Percentiles rank a stretch among this genome's conserved stretches.
Evolutionary conservation across 2,888 invertebrate genomes (phyloP).

Genomic region (Stenodera caucasica): DNA sequence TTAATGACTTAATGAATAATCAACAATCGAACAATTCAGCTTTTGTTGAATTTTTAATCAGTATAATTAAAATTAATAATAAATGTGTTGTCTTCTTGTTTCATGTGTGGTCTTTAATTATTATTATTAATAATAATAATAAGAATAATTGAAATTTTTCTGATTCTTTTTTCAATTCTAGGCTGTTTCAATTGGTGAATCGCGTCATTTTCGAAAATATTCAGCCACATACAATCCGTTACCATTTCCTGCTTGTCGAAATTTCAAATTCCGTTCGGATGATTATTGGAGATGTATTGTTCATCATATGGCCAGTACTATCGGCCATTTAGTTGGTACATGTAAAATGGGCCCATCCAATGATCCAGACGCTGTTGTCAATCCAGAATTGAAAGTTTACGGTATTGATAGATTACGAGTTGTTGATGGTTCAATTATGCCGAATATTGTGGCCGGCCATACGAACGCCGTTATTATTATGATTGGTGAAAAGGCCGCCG

Average conservation of each 20-base stretch:
- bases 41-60: no score
- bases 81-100: no score
- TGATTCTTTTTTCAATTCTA: no score
- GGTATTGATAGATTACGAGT: slow-evolving; percentile 78
- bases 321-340: slow-evolving; percentile 84
- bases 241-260: slow-evolving; percentile 81
- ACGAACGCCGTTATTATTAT: slow-evolving; percentile 88
- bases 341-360: slow-evolving; percentile 83
- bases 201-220: slow-evolving; percentile 59
- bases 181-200: slow-evolving; percentile 61
- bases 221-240: slow-evolving; percentile 61
- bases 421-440: slow-evolving; percentile 87
- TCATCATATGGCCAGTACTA: slow-evolving; percentile 77
- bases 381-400: slow-evolving; percentile 74
- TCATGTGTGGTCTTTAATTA: neutral
- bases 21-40: no score
- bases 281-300: slow-evolving; percentile 87
- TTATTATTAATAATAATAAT: neutral
- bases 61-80: no score
- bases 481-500: slow-evolving; percentile 88
- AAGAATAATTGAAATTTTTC: neutral
- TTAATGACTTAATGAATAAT: no score
- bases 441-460: slow-evolving; percentile 84
- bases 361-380: slow-evolving; percentile 79
- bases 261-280: slow-evolving; percentile 71